A percentile compares a stretch with the other conserved stretches of the same genome.
phyloP scores from a whole-genome alignment of 2,113 vertebrate genomes.

The Sander vitreus region DNA sequence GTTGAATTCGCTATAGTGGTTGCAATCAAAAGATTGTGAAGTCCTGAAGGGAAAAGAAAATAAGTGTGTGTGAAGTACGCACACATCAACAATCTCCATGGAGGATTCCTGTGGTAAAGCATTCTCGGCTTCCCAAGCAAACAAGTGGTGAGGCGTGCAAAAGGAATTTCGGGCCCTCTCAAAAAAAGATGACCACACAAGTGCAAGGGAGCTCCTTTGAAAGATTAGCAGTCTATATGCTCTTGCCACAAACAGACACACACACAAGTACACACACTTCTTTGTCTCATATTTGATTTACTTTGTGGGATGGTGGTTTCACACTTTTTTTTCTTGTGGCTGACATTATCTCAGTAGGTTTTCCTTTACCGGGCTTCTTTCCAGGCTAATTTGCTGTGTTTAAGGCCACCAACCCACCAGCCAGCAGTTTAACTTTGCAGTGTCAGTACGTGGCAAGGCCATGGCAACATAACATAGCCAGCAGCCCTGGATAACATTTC shows the following conservation, averaged over 20 bases:
- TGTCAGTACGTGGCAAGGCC: conserved; percentile 58
- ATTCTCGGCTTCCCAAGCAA: conserved; percentile 66
- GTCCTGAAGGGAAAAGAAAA: too few relatives aligned
- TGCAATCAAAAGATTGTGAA: too few relatives aligned
- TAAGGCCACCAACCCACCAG: conserved; percentile 51
- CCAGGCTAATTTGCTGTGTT: conserved; percentile 53
- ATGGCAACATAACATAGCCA: conserved; percentile 42
- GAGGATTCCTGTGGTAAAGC: conserved; percentile 70
- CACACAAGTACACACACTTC: background rate
- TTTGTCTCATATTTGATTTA: conserved; percentile 51
- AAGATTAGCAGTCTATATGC: conserved; percentile 53
- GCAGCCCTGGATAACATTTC: conserved; percentile 57
- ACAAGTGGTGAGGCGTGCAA: conserved; percentile 75
- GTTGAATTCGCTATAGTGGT: too few relatives aligned
- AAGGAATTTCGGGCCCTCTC: conserved; percentile 75
- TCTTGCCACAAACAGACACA: conserved; percentile 15
- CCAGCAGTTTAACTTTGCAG: conserved; percentile 47
- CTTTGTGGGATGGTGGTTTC: conserved; percentile 64
- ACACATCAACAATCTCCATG: conserved; percentile 59
- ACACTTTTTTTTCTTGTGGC: conserved; percentile 42
- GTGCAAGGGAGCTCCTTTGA: conserved; percentile 46
- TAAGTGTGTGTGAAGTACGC: conserved; percentile 10
- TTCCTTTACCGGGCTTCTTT: conserved; percentile 45
- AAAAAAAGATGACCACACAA: conserved; percentile 67
- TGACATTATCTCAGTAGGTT: conserved; percentile 50